phyloP scores from a whole-genome alignment of 2,888 invertebrate genomes.

The Bombylius major region DNA sequence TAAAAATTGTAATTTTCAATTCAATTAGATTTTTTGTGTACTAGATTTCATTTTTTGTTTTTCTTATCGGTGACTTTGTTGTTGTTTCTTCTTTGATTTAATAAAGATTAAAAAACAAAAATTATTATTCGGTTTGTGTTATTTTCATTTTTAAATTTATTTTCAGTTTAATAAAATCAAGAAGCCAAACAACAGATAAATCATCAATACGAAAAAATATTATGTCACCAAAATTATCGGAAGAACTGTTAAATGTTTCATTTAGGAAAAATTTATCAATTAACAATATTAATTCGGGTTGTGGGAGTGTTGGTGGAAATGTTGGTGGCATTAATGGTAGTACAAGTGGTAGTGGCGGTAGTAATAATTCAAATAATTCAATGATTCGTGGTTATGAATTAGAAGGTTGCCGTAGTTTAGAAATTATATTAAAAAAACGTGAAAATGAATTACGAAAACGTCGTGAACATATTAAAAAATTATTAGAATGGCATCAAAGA shows the following conservation, averaged over 20 bases:
- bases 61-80: too few species aligned
- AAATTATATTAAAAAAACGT: slow-evolving; percentile 34
- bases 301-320: too few species aligned
- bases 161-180: too few species aligned
- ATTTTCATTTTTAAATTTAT: too few species aligned
- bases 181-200: background rate
- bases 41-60: too few species aligned
- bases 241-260: slow-evolving; percentile 5
- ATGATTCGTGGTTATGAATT: slow-evolving; percentile 22
- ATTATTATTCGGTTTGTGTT: too few species aligned
- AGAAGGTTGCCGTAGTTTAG: slow-evolving; percentile 21
- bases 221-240: background rate
- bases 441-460: slow-evolving; percentile 39
- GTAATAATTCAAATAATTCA: slow-evolving; percentile 7
- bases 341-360: background rate
- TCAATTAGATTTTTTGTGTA: too few species aligned
- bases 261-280: slow-evolving; percentile 2
- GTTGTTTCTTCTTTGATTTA: too few species aligned
- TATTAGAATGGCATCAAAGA: slow-evolving; percentile 42
- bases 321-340: background rate
- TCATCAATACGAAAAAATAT: background rate
- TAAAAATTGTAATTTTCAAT: background rate
- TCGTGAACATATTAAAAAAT: slow-evolving; percentile 38
- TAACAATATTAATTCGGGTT: background rate
- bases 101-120: too few species aligned